Evolutionary conservation across 2,888 invertebrate species (phyloP).

Genomic region (Apotomis turbidana): DNA sequence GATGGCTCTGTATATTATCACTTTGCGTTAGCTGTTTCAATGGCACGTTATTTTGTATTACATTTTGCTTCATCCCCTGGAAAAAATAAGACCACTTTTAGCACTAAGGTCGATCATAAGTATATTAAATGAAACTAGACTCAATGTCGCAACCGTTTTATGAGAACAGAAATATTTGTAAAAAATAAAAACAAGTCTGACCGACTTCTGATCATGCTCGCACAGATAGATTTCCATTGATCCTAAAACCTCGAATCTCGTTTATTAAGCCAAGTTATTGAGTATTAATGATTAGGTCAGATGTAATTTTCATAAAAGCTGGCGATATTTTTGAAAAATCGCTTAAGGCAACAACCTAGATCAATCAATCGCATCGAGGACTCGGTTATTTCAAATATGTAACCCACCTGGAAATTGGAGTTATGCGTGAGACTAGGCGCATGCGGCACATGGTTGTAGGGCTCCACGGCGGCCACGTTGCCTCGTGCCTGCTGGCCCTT

Average conservation of each 20-base stretch:
- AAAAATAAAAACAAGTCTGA: too few species aligned
- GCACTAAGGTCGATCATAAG: not conserved
- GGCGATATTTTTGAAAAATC: too few species aligned
- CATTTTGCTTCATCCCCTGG: slow-evolving; percentile 79
- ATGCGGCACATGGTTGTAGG: slow-evolving; percentile 93
- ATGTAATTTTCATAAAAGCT: too few species aligned
- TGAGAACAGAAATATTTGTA: not conserved
- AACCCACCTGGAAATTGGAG: slow-evolving; percentile 72
- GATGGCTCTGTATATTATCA: slow-evolving; percentile 77
- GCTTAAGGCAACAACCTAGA: too few species aligned
- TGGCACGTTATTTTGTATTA: slow-evolving; percentile 81
- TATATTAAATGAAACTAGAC: not conserved
- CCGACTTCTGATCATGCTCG: too few species aligned
- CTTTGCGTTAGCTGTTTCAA: slow-evolving; percentile 80
- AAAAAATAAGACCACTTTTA: slow-evolving; percentile 44
- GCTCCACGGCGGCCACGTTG: slow-evolving; percentile 94
- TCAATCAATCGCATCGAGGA: too few species aligned
- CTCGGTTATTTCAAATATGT: not conserved
- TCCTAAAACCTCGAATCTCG: too few species aligned
- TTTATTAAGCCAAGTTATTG: too few species aligned
- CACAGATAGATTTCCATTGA: too few species aligned
- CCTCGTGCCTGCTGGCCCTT: slow-evolving; percentile 86
- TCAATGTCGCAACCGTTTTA: not conserved
- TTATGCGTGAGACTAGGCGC: slow-evolving; percentile 80
- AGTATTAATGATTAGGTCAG: too few species aligned